Conservation (phyloP, 2,113 vertebrate species). For the Pygathrix nemaeus region DNA sequence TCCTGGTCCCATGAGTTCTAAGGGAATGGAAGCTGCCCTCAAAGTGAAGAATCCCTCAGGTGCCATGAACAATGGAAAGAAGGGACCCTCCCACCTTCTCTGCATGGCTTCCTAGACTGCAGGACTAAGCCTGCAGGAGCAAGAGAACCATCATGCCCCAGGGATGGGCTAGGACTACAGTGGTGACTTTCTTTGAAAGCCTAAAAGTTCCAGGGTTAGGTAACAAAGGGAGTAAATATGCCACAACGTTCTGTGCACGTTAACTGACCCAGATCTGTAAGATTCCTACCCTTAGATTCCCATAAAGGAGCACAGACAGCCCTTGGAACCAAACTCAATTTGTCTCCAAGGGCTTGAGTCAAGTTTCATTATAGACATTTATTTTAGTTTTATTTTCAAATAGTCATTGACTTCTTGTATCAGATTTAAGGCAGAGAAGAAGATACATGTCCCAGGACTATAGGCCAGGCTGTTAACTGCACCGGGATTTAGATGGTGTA, state of each 20-base stretch:
- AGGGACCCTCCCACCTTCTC: not conserved
- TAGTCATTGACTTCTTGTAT: conserved; percentile 46
- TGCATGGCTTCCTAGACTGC: not conserved
- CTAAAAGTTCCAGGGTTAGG: not conserved
- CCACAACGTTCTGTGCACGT: not conserved
- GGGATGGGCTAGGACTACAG: not conserved
- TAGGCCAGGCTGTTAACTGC: conserved; percentile 19
- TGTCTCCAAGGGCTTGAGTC: not conserved
- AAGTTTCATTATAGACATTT: conserved; percentile 60
- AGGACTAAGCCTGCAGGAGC: not conserved
- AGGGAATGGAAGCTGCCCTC: not conserved
- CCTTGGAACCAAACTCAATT: not conserved
- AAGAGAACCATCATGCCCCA: not conserved
- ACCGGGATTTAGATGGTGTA: not conserved
- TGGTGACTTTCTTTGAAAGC: not conserved
- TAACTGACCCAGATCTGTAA: not conserved
- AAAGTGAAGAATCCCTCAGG: not conserved
- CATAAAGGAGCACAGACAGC: not conserved
- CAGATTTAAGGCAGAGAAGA: conserved; percentile 74
- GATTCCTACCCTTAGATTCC: not conserved
- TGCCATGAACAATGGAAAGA: not conserved
- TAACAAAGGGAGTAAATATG: not conserved
- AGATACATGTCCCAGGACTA: conserved; percentile 13
- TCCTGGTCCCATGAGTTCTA: not conserved
- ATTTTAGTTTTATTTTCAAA: conserved; percentile 66